These are phyloP conservation scores for Drosophila albomicans DNA, from an alignment of 1,140 invertebrate species.

Conservation along the genomic window DNA sequence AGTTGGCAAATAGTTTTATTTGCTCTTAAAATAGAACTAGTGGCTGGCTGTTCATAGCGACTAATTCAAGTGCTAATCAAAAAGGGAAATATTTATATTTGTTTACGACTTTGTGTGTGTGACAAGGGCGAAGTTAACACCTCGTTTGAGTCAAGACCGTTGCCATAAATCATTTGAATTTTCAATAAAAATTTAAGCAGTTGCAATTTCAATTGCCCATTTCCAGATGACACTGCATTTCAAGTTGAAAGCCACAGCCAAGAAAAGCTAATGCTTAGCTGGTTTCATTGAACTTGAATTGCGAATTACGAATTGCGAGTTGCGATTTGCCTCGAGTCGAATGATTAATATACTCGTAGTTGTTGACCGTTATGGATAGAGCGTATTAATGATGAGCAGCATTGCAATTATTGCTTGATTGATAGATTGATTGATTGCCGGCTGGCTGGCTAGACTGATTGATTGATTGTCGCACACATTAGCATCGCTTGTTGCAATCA, in stretches of 20 bases:
- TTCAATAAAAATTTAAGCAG: constrained; percentile 50
- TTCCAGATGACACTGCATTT: constrained; percentile 51
- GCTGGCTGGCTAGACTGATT: constrained; percentile 6
- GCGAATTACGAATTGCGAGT: constrained; percentile 29
- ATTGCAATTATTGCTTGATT: constrained; percentile 15
- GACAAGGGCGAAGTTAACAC: constrained; percentile 23
- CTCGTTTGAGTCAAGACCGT: not conserved
- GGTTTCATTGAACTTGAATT: constrained; percentile 48
- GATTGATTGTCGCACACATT: constrained; percentile 48
- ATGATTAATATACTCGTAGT: constrained; percentile 26
- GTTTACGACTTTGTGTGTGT: not conserved
- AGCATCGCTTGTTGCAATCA: constrained; percentile 28
- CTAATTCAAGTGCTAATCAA: not conserved
- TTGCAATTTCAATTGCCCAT: constrained; percentile 59
- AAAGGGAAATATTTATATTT: constrained; percentile 12
- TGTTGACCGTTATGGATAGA: constrained; percentile 38
- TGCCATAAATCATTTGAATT: constrained; percentile 46
- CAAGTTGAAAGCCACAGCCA: constrained; percentile 49
- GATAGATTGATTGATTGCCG: constrained; percentile 24
- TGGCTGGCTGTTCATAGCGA: constrained; percentile 9
- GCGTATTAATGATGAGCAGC: constrained; percentile 41
- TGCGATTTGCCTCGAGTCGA: constrained; percentile 19
- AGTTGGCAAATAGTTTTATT: not conserved
- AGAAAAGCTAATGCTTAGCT: not conserved
- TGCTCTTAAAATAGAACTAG: constrained; percentile 22